These are phyloP conservation scores for Philypnodon macrostomus DNA, from an alignment of 2,797 vertebrate species.

Conservation along the genomic window DNA sequence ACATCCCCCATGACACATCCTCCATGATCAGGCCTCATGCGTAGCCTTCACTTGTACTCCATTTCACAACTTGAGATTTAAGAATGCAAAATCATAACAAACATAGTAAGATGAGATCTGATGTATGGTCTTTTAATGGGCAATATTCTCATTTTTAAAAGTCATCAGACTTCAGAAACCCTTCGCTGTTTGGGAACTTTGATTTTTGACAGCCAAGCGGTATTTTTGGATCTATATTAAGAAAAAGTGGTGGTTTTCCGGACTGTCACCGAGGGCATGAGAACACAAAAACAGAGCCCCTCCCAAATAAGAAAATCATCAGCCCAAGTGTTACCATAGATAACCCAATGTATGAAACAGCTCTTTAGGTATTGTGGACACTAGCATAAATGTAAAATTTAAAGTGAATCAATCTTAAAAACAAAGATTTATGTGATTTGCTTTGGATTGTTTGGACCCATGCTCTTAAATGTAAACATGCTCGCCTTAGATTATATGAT, in stretches of 20 bases:
- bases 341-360: neutral
- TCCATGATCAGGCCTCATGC: constrained; percentile 46
- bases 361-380: neutral
- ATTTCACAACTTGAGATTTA: constrained; percentile 42
- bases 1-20: constrained; percentile 50
- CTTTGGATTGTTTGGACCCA: too few relatives aligned
- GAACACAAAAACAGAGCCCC: constrained; percentile 49
- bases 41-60: constrained; percentile 27
- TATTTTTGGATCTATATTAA: constrained; percentile 1
- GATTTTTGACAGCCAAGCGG: neutral
- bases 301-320: constrained; percentile 35
- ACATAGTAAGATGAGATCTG: constrained; percentile 4
- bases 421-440: too few relatives aligned
- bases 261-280: constrained; percentile 41
- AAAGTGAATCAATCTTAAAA: too few relatives aligned
- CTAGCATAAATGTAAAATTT: too few relatives aligned
- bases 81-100: constrained; percentile 35
- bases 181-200: neutral
- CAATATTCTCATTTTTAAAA: neutral
- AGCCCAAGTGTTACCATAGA: constrained; percentile 11
- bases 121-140: constrained; percentile 5
- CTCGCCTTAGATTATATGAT: too few relatives aligned
- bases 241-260: constrained; percentile 54
- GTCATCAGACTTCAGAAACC: neutral
- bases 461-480: too few relatives aligned